These are phyloP conservation scores for Adelphocoris suturalis DNA, from an alignment of 2,888 invertebrate species.

Conservation along the genomic window DNA sequence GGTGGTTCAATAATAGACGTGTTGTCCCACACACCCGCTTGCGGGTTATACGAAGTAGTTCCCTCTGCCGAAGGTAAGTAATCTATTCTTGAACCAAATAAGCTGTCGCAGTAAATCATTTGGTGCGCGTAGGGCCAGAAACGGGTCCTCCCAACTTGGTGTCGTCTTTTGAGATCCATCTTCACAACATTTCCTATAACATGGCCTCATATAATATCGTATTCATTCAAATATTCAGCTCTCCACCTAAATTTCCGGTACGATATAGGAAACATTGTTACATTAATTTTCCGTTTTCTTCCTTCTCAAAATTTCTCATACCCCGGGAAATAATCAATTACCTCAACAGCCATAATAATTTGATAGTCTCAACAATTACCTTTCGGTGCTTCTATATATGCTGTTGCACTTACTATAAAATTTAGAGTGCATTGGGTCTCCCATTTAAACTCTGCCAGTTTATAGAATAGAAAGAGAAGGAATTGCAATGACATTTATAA, in stretches of 20 bases:
- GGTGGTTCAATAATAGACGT: not conserved
- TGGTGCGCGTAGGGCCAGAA: not conserved
- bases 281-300: not conserved
- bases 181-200: not conserved
- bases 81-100: constrained; percentile 14
- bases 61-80: not conserved
- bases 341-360: too few relatives aligned
- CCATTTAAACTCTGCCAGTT: too few relatives aligned
- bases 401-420: too few relatives aligned
- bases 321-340: too few relatives aligned
- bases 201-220: not conserved
- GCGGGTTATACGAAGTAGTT: not conserved
- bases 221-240: not conserved
- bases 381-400: too few relatives aligned
- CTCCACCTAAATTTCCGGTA: not conserved
- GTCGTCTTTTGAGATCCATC: not conserved
- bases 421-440: too few relatives aligned
- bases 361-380: too few relatives aligned
- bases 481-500: too few relatives aligned
- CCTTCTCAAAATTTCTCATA: not conserved
- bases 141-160: not conserved
- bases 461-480: too few relatives aligned
- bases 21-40: not conserved
- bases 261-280: too few relatives aligned
- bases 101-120: constrained; percentile 19